Evolutionary conservation across 2,113 vertebrate species (phyloP).

Genomic region (Coreoperca whiteheadi): DNA sequence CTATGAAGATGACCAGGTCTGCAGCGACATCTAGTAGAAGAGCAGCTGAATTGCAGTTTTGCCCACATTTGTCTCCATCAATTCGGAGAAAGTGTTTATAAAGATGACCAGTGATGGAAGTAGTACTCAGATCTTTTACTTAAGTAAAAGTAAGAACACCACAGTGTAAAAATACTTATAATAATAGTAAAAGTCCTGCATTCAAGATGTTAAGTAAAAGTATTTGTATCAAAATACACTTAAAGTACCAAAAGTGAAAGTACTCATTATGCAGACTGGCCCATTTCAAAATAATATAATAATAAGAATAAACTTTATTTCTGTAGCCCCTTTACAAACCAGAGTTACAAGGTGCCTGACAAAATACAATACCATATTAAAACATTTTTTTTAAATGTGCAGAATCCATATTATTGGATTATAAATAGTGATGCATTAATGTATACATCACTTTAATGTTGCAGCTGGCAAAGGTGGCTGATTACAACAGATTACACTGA

Average conservation of each 20-base stretch:
- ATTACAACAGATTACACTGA: neutral
- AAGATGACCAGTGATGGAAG: neutral
- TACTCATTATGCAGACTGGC: neutral
- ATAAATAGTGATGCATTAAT: neutral
- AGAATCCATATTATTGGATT: neutral
- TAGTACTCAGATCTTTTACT: neutral
- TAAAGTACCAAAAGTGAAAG: neutral
- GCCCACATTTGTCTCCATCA: no score
- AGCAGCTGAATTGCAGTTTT: neutral
- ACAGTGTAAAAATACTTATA: neutral
- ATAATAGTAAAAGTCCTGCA: neutral
- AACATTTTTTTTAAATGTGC: no score
- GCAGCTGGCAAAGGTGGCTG: neutral
- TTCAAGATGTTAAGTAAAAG: neutral
- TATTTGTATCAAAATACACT: neutral
- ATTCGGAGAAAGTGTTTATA: neutral
- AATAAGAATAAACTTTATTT: no score
- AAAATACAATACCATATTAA: no score
- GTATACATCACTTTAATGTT: neutral
- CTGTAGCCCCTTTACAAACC: no score
- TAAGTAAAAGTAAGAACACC: neutral
- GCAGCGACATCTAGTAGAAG: conserved; percentile 54
- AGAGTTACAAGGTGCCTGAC: no score
- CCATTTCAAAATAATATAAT: no score
- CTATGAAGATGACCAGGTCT: neutral